phyloP scores from a whole-genome alignment of 2,888 invertebrate species.

The Drosophila parthenogenetica region DNA sequence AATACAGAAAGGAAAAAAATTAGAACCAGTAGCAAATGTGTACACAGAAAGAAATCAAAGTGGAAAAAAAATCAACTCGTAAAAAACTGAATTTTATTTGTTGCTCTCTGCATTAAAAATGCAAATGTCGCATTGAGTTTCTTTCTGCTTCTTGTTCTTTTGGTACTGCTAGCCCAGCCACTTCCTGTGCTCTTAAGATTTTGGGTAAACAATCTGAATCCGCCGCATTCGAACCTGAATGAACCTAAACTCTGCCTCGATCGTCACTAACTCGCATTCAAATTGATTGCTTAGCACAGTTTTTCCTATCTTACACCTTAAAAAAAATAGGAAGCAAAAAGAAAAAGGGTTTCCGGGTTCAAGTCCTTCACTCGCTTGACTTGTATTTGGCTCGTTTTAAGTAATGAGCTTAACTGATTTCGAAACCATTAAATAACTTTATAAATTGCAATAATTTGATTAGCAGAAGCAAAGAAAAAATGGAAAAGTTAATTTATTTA shows the following conservation, averaged over 20 bases:
- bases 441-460: slow-evolving; percentile 6
- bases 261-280: slow-evolving; percentile 23
- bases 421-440: background rate
- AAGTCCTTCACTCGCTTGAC: background rate
- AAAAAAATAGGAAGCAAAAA: background rate
- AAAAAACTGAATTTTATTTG: slow-evolving; percentile 66
- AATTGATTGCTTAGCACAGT: slow-evolving; percentile 23
- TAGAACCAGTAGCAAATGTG: slow-evolving; percentile 59
- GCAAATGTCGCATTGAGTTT: slow-evolving; percentile 81
- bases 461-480: no score
- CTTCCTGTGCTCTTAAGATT: slow-evolving; percentile 72
- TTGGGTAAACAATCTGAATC: slow-evolving; percentile 75
- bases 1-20: slow-evolving; percentile 43
- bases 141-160: slow-evolving; percentile 33
- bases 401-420: slow-evolving; percentile 13
- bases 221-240: slow-evolving; percentile 45
- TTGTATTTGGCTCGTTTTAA: slow-evolving; percentile 8
- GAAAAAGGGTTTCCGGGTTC: slow-evolving; percentile 4
- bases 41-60: slow-evolving; percentile 30
- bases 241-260: slow-evolving; percentile 18
- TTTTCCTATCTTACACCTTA: background rate
- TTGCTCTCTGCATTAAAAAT: slow-evolving; percentile 83
- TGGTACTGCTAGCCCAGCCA: slow-evolving; percentile 39
- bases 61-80: slow-evolving; percentile 61
- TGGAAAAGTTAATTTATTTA: no score